Evolutionary conservation across 2,888 invertebrate genomes (phyloP).

Genomic region (Syrphus vitripennis): DNA sequence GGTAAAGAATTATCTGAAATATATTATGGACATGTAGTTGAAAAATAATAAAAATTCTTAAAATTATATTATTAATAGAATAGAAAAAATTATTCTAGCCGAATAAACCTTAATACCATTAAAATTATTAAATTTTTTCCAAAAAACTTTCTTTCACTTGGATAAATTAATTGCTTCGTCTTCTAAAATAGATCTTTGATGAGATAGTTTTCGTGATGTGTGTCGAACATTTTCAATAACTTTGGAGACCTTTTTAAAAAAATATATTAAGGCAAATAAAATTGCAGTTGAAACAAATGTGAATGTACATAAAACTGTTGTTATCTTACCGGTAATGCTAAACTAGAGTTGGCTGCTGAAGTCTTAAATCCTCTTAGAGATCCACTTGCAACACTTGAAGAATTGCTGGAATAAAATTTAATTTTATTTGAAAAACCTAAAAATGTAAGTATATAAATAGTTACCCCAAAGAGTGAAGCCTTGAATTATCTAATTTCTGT

Average conservation of each 20-base stretch:
- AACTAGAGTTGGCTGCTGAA: neutral
- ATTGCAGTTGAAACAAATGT: neutral
- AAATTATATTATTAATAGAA: neutral
- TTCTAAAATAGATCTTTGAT: conserved; percentile 32
- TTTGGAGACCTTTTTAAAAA: conserved; percentile 38
- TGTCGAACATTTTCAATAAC: conserved; percentile 49
- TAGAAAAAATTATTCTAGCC: conserved; percentile 26
- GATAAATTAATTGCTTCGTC: conserved; percentile 13
- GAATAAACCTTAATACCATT: conserved; percentile 19
- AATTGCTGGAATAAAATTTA: conserved; percentile 42
- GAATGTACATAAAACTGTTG: too few relatives aligned
- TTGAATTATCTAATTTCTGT: conserved; percentile 69
- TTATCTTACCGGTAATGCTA: conserved; percentile 35
- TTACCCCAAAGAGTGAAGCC: neutral
- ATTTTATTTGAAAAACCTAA: neutral
- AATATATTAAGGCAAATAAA: neutral
- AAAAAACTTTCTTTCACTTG: neutral
- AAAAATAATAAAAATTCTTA: conserved; percentile 47
- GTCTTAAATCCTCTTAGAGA: conserved; percentile 3
- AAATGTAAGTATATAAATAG: neutral
- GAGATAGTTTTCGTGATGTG: conserved; percentile 31
- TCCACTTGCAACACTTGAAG: neutral
- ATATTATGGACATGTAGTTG: conserved; percentile 17
- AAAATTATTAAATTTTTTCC: neutral
- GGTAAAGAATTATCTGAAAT: conserved; percentile 47